Percentiles rank a stretch among this genome's conserved stretches.
Evolutionary conservation across 2,888 invertebrate genomes (phyloP).

Genomic region (Drosophila dives): DNA sequence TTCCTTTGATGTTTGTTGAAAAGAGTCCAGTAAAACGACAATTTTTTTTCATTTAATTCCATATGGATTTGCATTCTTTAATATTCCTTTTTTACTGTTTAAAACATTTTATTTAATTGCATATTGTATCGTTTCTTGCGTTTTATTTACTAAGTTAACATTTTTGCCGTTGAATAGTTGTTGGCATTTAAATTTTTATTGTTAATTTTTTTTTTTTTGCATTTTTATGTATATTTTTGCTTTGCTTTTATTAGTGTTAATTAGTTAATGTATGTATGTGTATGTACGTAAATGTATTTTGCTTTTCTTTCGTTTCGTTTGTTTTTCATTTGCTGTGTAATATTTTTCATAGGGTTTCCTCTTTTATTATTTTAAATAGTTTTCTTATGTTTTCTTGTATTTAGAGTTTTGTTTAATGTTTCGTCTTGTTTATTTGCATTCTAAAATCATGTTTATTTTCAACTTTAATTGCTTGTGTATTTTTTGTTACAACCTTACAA

Average conservation of each 20-base stretch:
- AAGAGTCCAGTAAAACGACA: conserved; percentile 11
- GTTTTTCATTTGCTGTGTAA: conserved; percentile 11
- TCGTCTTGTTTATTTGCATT: conserved; percentile 16
- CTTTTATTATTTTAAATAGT: conserved; percentile 26
- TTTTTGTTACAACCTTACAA: conserved; percentile 44
- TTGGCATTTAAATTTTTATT: conserved; percentile 59
- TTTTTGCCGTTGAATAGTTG: conserved; percentile 64
- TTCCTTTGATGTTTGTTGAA: background rate
- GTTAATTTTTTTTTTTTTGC: conserved; percentile 32
- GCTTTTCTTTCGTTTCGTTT: conserved; percentile 23
- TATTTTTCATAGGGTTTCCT: conserved; percentile 17
- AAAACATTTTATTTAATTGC: conserved; percentile 71
- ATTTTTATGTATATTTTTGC: conserved; percentile 22
- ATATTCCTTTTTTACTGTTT: conserved; percentile 58
- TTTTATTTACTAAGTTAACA: conserved; percentile 70
- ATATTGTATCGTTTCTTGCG: conserved; percentile 59
- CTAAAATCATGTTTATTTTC: conserved; percentile 21
- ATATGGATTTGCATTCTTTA: conserved; percentile 55
- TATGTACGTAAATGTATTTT: conserved; percentile 36
- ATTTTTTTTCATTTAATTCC: conserved; percentile 51
- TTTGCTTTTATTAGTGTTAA: conserved; percentile 39
- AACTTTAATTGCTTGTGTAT: conserved; percentile 17
- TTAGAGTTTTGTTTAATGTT: conserved; percentile 16
- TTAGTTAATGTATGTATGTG: conserved; percentile 44
- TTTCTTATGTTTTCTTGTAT: conserved; percentile 17